Evolutionary conservation across 2,113 vertebrate species (phyloP), one percentile per base, ranked within the genome.

Genomic region (Cephalopterus ornatus): DNA sequence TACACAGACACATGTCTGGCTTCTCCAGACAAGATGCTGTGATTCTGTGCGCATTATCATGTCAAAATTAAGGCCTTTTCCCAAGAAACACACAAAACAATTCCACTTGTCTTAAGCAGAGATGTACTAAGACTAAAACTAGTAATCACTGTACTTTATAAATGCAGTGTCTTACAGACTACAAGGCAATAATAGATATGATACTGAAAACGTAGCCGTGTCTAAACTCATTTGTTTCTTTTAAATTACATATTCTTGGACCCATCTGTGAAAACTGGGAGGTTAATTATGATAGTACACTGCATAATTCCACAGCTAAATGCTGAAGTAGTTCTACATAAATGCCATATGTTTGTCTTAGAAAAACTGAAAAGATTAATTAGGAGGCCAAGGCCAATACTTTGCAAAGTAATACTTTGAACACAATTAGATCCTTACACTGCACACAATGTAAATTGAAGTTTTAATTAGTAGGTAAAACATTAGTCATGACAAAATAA

Each of bases 261-360:
- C 91, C 90, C 97, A 98, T 98, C 97, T 98, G 97, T 96, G 95
- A 95, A 97, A 97, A 95, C 68, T 63, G 58, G 74, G 71, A 97
- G 93, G 97, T 96, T 98, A 98, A 98, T 98, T 98, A 97, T 93
- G 77, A 97, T 81, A 94, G 94, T 86, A 92, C 92, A 87, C 93
- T 96, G 95, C 94, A 95, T 95, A 97, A 98, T 94, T 97, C 95
- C 92, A 95, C 83, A 97, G 96, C 92, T 97, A 97, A 98, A 97
- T 97, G 95, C 94, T 96, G 81, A 95, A 97, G 71, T 75, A 88
- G 59, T 91, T 95, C 85, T 97, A 96, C 89, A 97, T 91, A 97
- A 98, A 98, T 95, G 97, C 97, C 97, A 94, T 97, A 98, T 97
- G 98, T 93, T 98, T 98, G 81, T 96, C 97, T 97, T 88, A 92